phyloP scores from a whole-genome alignment of 2,797 vertebrate species.

The Sphaeramia orbicularis region DNA sequence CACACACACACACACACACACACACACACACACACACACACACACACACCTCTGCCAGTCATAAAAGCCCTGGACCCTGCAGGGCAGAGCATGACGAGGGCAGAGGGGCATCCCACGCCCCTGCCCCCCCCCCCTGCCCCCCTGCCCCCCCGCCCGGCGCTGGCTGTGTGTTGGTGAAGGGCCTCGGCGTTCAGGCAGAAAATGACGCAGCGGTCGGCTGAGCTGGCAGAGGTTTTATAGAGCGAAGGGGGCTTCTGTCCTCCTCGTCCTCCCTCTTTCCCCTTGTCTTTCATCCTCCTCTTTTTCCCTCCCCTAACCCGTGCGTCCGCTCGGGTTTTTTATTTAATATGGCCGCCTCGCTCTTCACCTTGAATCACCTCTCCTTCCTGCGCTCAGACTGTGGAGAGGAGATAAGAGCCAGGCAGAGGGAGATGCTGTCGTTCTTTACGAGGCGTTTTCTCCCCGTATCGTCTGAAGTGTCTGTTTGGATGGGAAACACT shows the following conservation, averaged over 20 bases:
- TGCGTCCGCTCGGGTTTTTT: constrained; percentile 11
- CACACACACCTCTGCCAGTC: constrained; percentile 38
- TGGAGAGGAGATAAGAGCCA: constrained; percentile 76
- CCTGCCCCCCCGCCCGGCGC: no score
- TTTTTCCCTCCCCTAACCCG: background rate
- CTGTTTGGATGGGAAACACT: constrained; percentile 64
- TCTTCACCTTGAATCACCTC: constrained; percentile 81
- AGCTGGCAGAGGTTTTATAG: constrained; percentile 58
- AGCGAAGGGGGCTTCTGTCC: constrained; percentile 12
- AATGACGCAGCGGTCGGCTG: constrained; percentile 62
- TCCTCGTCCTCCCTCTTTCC: background rate
- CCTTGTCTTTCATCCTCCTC: no score
- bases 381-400: constrained; percentile 72
- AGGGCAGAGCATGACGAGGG: constrained; percentile 55
- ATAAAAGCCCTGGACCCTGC: constrained; percentile 59
- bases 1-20: constrained; percentile 33
- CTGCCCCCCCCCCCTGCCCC: no score
- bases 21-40: constrained; percentile 33
- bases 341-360: constrained; percentile 74
- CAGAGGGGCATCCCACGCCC: constrained; percentile 33
- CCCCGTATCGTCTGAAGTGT: constrained; percentile 59
- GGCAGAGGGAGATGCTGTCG: constrained; percentile 49
- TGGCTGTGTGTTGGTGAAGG: constrained; percentile 55
- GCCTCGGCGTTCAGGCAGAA: constrained; percentile 68
- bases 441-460: constrained; percentile 60